Evolutionary conservation across 2,113 vertebrate genomes (phyloP).

Genomic region (Bungarus multicinctus): DNA sequence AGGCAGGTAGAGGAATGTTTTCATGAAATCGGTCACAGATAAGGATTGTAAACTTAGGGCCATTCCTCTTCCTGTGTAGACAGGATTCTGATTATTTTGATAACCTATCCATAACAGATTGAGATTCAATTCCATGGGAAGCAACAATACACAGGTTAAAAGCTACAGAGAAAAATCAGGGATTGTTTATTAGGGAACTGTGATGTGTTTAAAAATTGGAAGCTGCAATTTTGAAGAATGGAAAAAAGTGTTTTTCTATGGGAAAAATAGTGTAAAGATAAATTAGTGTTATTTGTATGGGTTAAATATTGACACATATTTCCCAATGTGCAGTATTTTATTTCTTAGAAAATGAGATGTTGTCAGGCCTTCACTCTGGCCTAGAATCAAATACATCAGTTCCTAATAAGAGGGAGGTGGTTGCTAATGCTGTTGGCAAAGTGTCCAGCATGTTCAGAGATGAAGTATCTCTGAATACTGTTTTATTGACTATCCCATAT

Average conservation of each 20-base stretch:
- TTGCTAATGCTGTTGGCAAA: neutral
- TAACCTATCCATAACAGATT: neutral
- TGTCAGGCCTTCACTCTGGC: neutral
- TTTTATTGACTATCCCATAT: neutral
- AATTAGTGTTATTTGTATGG: neutral
- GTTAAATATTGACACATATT: neutral
- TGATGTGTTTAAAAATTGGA: neutral
- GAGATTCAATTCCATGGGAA: neutral
- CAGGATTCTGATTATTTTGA: neutral
- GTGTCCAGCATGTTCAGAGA: neutral
- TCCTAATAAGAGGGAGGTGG: neutral
- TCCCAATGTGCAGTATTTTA: no score
- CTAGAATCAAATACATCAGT: neutral
- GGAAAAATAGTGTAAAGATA: neutral
- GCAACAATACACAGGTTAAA: neutral
- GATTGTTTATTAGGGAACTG: neutral
- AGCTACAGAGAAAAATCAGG: neutral
- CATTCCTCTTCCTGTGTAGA: neutral
- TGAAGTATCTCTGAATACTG: neutral
- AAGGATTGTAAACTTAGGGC: neutral
- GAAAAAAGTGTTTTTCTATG: neutral
- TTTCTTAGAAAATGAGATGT: neutral
- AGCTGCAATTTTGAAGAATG: neutral
- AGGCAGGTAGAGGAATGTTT: accelerated
- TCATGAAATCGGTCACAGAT: neutral